A percentile compares a stretch with the other conserved stretches of the same genome.
phyloP scores from a whole-genome alignment of 2,797 vertebrate species.

The Trematomus bernacchii region DNA sequence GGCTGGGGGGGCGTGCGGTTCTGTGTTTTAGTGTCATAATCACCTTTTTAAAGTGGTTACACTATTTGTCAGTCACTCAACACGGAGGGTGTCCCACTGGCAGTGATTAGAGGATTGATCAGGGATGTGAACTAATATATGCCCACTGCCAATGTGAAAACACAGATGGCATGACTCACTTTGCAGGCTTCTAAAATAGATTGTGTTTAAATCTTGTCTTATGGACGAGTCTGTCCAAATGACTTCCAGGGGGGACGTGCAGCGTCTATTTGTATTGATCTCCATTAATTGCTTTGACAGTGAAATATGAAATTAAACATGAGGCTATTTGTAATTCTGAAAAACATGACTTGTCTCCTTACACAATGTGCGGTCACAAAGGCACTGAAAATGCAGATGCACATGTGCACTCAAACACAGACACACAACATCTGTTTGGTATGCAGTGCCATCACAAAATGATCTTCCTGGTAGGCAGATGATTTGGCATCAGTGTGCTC shows the following conservation, averaged over 20 bases:
- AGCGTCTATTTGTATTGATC: constrained; percentile 72
- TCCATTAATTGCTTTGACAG: constrained; percentile 73
- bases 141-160: constrained; percentile 65
- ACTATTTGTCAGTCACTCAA: constrained; percentile 55
- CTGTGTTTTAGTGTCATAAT: constrained; percentile 50
- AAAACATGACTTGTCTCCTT: constrained; percentile 36
- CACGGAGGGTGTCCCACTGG: constrained; percentile 35
- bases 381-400: constrained; percentile 10
- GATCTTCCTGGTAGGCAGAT: constrained; percentile 48
- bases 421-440: constrained; percentile 50
- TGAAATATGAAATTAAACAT: constrained; percentile 58
- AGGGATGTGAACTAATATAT: constrained; percentile 54
- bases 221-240: constrained; percentile 65
- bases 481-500: constrained; percentile 55
- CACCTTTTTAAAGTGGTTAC: constrained; percentile 42
- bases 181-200: constrained; percentile 55
- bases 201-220: constrained; percentile 71
- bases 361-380: constrained; percentile 18
- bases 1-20: constrained; percentile 11
- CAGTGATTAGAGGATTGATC: constrained; percentile 72
- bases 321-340: constrained; percentile 32
- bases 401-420: constrained; percentile 4
- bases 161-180: constrained; percentile 68
- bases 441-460: constrained; percentile 22
- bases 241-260: constrained; percentile 64